Percentiles rank a stretch among this genome's conserved stretches.
Conservation (phyloP, 2,797 vertebrate species). For the Fringilla coelebs region DNA sequence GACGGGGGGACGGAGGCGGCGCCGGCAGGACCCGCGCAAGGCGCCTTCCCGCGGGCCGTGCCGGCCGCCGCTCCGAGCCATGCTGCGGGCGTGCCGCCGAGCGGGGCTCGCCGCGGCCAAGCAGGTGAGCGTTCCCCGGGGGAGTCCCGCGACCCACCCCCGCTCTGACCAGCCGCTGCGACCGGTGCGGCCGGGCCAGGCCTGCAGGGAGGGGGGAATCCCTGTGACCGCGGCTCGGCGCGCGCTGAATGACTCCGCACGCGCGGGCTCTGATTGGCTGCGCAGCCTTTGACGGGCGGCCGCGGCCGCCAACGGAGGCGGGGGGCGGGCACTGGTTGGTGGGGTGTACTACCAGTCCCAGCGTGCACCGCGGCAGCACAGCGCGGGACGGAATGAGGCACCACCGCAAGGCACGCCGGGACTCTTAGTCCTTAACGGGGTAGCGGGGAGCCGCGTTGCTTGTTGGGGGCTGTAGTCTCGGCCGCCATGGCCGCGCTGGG, state of each 20-base stretch:
- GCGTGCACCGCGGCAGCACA: background rate
- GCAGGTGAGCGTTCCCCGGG: background rate
- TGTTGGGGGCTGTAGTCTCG: background rate
- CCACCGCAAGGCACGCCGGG: background rate
- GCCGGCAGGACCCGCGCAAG: background rate
- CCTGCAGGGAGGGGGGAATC: background rate
- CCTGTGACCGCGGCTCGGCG: background rate
- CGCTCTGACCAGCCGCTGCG: background rate
- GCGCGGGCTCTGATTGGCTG: background rate
- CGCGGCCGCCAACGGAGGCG: background rate
- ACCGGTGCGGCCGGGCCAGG: background rate
- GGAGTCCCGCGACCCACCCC: background rate
- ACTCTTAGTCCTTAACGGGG: fast-evolving
- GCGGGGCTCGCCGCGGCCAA: background rate
- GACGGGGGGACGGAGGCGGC: background rate
- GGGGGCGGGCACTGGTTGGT: background rate
- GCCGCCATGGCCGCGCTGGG: background rate
- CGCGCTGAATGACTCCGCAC: background rate
- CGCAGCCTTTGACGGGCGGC: background rate
- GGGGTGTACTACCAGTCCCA: background rate
- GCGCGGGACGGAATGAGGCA: fast-evolving
- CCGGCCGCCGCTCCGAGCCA: background rate
- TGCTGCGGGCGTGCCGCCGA: background rate
- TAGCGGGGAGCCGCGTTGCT: background rate
- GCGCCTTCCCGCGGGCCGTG: background rate